Conservation (phyloP, 2,888 invertebrate genomes). For the Chalcis sispes region DNA sequence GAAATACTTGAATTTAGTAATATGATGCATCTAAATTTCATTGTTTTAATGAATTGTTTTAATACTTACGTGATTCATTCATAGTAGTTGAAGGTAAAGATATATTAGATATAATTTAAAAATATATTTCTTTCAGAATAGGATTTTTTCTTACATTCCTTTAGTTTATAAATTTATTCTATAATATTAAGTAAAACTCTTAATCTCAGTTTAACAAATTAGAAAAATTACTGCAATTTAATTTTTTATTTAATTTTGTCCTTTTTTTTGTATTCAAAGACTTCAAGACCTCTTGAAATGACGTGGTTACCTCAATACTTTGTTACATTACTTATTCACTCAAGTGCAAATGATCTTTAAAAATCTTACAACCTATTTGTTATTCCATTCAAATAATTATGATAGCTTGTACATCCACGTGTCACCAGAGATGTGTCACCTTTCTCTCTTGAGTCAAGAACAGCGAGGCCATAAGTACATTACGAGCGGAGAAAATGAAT, state of each 20-base stretch:
- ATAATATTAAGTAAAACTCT: background rate
- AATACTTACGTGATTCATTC: constrained; percentile 45
- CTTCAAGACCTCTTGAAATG: too few relatives aligned
- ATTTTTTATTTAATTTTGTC: too few relatives aligned
- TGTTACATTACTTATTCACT: too few relatives aligned
- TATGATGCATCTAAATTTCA: too few relatives aligned
- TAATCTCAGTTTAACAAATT: background rate
- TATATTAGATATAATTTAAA: constrained; percentile 11
- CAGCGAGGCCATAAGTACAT: too few relatives aligned
- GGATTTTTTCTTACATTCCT: constrained; percentile 13
- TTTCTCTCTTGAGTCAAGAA: constrained; percentile 30
- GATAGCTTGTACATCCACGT: constrained; percentile 44
- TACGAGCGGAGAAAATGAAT: too few relatives aligned
- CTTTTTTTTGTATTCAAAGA: too few relatives aligned
- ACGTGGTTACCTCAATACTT: too few relatives aligned
- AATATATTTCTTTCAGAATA: background rate
- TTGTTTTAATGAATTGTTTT: too few relatives aligned
- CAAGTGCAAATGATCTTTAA: constrained; percentile 21
- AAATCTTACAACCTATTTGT: constrained; percentile 5
- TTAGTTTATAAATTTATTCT: background rate
- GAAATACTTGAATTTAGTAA: too few relatives aligned
- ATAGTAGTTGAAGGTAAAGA: constrained; percentile 21
- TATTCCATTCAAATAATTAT: constrained; percentile 29
- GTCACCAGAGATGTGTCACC: too few relatives aligned
- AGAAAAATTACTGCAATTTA: too few relatives aligned